Conservation (phyloP, 2,113 vertebrate genomes). For the Sclerurus mexicanus region DNA sequence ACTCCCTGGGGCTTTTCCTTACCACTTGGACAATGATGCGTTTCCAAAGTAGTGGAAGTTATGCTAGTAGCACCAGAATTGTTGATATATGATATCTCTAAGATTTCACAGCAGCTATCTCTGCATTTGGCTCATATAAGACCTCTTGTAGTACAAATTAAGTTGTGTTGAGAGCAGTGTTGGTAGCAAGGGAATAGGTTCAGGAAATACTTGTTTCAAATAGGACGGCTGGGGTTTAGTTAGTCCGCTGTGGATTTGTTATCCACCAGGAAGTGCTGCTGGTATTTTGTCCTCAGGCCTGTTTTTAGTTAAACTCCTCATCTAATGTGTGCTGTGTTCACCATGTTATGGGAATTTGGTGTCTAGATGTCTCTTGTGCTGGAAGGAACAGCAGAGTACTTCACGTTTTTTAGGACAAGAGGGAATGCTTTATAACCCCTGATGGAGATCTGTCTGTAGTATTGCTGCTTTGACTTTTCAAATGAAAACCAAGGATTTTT, state of each 20-base stretch:
- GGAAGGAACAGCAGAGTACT: background rate
- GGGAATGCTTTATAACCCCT: background rate
- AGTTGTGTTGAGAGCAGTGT: background rate
- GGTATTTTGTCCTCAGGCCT: background rate
- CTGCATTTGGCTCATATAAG: background rate
- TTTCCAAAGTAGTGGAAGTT: background rate
- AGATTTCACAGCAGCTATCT: background rate
- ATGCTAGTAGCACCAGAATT: background rate
- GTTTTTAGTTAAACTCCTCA: background rate
- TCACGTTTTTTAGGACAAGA: background rate
- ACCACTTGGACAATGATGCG: background rate
- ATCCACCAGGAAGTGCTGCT: background rate
- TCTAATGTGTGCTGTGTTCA: background rate
- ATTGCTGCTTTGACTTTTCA: background rate
- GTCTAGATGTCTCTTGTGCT: background rate
- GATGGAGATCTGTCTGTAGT: background rate
- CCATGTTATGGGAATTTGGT: background rate
- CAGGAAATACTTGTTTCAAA: background rate
- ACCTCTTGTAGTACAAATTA: background rate
- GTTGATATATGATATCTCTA: background rate
- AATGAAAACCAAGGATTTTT: background rate
- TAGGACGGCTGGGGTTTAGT: background rate
- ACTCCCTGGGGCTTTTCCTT: background rate
- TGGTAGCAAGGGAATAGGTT: background rate
- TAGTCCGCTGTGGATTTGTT: background rate